A percentile compares a stretch with the other conserved stretches of the same genome.
These are phyloP conservation scores for Mola mola DNA, from an alignment of 2,113 vertebrate genomes.

Conservation along the genomic window DNA sequence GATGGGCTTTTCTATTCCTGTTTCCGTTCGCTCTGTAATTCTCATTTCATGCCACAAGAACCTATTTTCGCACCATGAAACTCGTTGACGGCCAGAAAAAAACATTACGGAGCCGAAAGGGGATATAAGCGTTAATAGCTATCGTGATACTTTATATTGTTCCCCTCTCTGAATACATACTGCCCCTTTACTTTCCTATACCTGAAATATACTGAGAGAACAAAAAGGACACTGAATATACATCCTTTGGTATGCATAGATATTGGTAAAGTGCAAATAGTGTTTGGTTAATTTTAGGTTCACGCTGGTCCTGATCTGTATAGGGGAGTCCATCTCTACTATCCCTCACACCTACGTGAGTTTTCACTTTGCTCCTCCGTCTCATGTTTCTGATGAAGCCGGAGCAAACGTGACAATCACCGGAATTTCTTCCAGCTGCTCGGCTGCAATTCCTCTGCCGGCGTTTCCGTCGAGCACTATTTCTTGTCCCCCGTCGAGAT, in stretches of 20 bases:
- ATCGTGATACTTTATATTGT: slow-evolving; percentile 48
- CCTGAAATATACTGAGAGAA: slow-evolving; percentile 46
- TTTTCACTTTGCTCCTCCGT: slow-evolving; percentile 26
- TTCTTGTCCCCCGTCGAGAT: slow-evolving; percentile 86
- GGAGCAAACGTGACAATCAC: slow-evolving; percentile 6
- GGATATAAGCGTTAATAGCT: no score
- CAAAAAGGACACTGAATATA: slow-evolving; percentile 48
- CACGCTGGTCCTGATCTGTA: slow-evolving; percentile 7
- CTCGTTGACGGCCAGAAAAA: not conserved
- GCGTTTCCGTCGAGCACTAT: slow-evolving; percentile 64
- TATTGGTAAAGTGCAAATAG: slow-evolving; percentile 93
- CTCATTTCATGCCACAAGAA: slow-evolving; percentile 28
- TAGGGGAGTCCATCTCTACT: not conserved
- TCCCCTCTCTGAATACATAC: slow-evolving; percentile 14
- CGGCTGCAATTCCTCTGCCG: slow-evolving; percentile 29
- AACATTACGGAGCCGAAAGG: not conserved
- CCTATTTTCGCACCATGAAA: slow-evolving; percentile 4
- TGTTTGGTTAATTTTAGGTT: slow-evolving; percentile 77
- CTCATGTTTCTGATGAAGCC: not conserved
- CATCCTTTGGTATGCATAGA: slow-evolving; percentile 81
- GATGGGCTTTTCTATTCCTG: slow-evolving; percentile 1
- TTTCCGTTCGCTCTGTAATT: slow-evolving; percentile 17
- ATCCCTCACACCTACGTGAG: not conserved
- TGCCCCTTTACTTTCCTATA: slow-evolving; percentile 40
- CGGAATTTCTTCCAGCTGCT: slow-evolving; percentile 16